A percentile compares a stretch with the other conserved stretches of the same genome.
Conservation (phyloP, 1,140 invertebrate genomes). For the Heliothis subflexa region DNA sequence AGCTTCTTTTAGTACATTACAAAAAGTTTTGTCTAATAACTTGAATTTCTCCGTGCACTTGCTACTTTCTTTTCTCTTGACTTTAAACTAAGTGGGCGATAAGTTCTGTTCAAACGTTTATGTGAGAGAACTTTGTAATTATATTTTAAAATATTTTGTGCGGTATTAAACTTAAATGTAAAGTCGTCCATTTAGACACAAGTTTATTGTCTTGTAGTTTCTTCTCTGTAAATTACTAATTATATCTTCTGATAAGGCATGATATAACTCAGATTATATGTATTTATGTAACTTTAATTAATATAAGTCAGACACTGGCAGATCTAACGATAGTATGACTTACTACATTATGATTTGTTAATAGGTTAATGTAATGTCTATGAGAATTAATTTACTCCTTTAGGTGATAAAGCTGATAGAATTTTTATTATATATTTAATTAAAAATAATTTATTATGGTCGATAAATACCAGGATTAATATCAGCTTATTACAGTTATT, state of each 20-base stretch:
- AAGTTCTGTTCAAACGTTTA: conserved; percentile 18
- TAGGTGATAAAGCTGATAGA: background rate
- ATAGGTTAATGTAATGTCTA: background rate
- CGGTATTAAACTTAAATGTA: background rate
- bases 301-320: background rate
- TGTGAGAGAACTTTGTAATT: conserved; percentile 1
- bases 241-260: too few species aligned
- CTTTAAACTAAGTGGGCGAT: conserved; percentile 25
- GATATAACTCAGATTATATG: background rate
- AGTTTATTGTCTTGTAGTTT: too few species aligned
- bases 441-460: too few species aligned
- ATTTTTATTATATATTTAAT: too few species aligned
- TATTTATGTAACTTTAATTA: background rate
- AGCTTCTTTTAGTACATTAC: conserved; percentile 19
- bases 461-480: too few species aligned
- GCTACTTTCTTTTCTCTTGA: conserved; percentile 22
- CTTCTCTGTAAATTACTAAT: too few species aligned
- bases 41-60: conserved; percentile 23
- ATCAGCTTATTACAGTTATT: conserved; percentile 7
- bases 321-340: too few species aligned
- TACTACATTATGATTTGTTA: background rate
- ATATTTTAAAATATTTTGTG: conserved; percentile 1
- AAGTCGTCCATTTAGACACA: background rate
- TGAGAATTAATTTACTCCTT: background rate
- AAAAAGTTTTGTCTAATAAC: conserved; percentile 30